Evolutionary conservation across 2,113 vertebrate genomes (phyloP).

Genomic region (Aplodontia rufa): DNA sequence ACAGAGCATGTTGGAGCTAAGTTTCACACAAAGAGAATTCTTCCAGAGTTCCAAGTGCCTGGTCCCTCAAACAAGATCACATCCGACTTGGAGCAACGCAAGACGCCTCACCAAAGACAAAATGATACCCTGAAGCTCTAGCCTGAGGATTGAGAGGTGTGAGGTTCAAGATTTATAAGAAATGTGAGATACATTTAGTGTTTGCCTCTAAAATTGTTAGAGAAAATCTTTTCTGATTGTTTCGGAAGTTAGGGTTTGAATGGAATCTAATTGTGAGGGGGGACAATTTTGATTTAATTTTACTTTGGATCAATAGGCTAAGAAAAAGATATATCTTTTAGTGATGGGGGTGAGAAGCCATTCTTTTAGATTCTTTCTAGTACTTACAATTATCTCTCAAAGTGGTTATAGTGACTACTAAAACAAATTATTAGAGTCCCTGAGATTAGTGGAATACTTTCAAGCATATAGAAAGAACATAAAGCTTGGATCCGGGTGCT

Average conservation of each 20-base stretch:
- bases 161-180: not conserved
- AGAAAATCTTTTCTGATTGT: slow-evolving; percentile 27
- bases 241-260: not conserved
- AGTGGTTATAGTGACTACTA: not conserved
- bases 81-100: not conserved
- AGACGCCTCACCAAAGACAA: not conserved
- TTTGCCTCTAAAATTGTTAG: not conserved
- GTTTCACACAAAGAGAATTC: slow-evolving; percentile 63
- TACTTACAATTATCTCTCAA: not conserved
- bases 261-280: not conserved
- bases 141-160: not conserved
- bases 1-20: slow-evolving; percentile 47
- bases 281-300: slow-evolving; percentile 2
- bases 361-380: not conserved
- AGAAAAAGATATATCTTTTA: not conserved
- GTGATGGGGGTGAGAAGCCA: not conserved
- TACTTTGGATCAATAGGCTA: not conserved
- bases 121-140: not conserved
- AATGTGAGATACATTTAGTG: not conserved
- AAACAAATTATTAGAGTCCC: not conserved
- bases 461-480: not conserved
- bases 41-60: not conserved
- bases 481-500: not conserved
- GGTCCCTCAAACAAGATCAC: not conserved
- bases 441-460: not conserved